These are phyloP conservation scores for Siderastrea siderea DNA, from an alignment of 92 coral and sea anemone genomes.

Conservation along the genomic window DNA sequence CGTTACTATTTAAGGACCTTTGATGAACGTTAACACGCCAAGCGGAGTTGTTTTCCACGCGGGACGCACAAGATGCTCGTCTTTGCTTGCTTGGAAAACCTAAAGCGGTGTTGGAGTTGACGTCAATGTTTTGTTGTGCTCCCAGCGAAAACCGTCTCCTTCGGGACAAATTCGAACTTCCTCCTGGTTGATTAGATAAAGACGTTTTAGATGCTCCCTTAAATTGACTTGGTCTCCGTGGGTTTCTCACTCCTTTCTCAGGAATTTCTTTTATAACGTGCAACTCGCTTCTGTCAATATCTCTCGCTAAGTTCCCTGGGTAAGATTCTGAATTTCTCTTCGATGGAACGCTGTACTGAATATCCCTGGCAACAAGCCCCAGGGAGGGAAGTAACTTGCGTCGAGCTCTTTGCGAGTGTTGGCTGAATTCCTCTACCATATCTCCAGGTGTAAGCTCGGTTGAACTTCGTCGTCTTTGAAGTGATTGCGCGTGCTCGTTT, in stretches of 20 bases:
- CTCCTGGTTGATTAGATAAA: background rate
- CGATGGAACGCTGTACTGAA: slow-evolving; percentile 28
- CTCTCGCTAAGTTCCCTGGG: background rate
- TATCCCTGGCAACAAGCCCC: slow-evolving; percentile 13
- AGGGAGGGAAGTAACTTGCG: slow-evolving; percentile 22
- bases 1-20: background rate
- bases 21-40: slow-evolving; percentile 10
- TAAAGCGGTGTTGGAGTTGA: background rate
- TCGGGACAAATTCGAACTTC: background rate
- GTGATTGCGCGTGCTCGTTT: background rate
- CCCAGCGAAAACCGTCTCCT: slow-evolving; percentile 9
- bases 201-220: background rate
- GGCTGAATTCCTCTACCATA: background rate
- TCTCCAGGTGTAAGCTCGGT: background rate
- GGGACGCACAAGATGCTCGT: background rate
- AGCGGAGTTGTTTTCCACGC: background rate
- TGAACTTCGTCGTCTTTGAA: background rate
- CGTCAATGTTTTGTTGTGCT: background rate
- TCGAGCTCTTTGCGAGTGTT: background rate
- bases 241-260: background rate
- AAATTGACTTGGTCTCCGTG: background rate
- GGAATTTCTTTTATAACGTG: slow-evolving; percentile 18
- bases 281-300: background rate
- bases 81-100: background rate
- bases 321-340: background rate